Evolutionary conservation across 2,113 vertebrate genomes (phyloP), one percentile per base, ranked within the genome.

Genomic region (Mola mola): DNA sequence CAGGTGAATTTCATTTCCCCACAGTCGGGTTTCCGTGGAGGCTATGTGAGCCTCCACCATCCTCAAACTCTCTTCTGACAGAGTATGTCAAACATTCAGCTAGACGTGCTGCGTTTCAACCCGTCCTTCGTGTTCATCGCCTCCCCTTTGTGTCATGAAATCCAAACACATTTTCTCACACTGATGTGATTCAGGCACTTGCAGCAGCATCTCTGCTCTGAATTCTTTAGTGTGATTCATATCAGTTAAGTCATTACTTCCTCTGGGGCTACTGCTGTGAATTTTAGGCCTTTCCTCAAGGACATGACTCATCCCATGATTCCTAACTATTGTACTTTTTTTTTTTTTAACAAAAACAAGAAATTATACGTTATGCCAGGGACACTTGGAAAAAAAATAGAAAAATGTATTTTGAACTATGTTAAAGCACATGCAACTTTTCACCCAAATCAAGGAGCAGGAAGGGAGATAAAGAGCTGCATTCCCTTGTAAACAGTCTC

Each of bases 401-500:
- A 15, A 6, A 13, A 6, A 10, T 19, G n/a, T 8, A 17, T 2
- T 9, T 8, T 1, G 3, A 36, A 47, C 3, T 2, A 21, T 10
- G 4, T 56, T 25, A 1, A 16, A 37, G 42, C 15, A 29, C 34
- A 40, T 38, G 21, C 0, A 55, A 56, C 19, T 21, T 31, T 37
- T 28, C 21, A 16, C 5, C 40, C 20, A 5, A 61, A 43, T 28
- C 2, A 1, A 13, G 31, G 17, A 11, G 15, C 11, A 19, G 15
- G 6, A 33, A 19, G 41, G 20, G 36, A 44, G 31, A 63, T 47
- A 34, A 47, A 33, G 9, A 21, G 49, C 56, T 48, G 33, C 70
- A 37, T 71, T 75, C 53, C 50, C 20, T 21, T 21, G 31, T 47
- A 66, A 75, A 79, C 70, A 58, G 17, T 69, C 82, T 28, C 66